These are phyloP conservation scores for Calyptommatus sinebrachiatus DNA, from an alignment of 2,113 vertebrate species.

Conservation along the genomic window DNA sequence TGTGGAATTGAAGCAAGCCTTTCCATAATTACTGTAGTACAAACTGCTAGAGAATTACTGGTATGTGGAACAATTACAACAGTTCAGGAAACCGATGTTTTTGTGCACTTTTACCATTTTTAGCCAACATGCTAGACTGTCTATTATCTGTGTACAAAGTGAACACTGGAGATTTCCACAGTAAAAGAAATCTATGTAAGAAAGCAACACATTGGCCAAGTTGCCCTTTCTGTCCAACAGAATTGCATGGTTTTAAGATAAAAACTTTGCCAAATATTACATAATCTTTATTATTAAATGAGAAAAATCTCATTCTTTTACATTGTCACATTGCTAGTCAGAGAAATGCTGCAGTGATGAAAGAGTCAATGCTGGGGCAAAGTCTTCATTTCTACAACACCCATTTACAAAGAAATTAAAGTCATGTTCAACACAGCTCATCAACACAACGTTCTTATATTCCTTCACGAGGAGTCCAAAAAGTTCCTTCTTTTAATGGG, in stretches of 20 bases:
- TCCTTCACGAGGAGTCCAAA: conserved; percentile 61
- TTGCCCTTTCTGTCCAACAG: conserved; percentile 58
- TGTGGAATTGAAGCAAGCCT: conserved; percentile 48
- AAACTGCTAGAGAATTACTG: conserved; percentile 55
- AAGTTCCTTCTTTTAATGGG: conserved; percentile 56
- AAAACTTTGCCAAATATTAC: conserved; percentile 73
- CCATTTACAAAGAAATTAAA: conserved; percentile 66
- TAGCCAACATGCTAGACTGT: conserved; percentile 62
- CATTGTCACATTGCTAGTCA: conserved; percentile 74
- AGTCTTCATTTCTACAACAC: conserved; percentile 72
- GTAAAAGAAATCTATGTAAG: conserved; percentile 53
- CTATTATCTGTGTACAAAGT: conserved; percentile 38
- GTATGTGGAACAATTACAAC: conserved; percentile 53
- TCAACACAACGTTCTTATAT: conserved; percentile 61
- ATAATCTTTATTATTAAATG: conserved; percentile 72
- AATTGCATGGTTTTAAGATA: conserved; percentile 67
- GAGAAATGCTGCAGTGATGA: conserved; percentile 70
- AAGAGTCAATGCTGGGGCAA: conserved; percentile 65
- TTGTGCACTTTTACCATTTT: conserved; percentile 63
- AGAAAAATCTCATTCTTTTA: conserved; percentile 71
- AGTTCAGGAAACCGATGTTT: conserved; percentile 55
- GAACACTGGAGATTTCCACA: conserved; percentile 47
- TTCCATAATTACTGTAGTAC: conserved; percentile 38
- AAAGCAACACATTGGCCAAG: conserved; percentile 60
- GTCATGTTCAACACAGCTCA: conserved; percentile 68